These are phyloP conservation scores for Hylaeus volcanicus DNA, from an alignment of 1,140 invertebrate species.

Conservation along the genomic window DNA sequence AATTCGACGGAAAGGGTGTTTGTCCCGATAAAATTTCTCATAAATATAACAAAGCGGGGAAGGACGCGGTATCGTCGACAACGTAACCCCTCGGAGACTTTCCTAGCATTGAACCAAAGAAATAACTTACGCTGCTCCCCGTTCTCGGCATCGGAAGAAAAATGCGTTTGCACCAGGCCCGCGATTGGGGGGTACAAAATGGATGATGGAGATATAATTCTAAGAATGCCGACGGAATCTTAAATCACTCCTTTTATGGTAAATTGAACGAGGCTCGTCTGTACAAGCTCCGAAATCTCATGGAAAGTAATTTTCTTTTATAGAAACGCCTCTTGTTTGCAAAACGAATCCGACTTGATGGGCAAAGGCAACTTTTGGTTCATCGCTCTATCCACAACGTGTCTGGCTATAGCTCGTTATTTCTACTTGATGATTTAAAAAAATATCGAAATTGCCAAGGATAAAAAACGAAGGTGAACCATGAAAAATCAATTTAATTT, in stretches of 20 bases:
- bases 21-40: constrained; percentile 26
- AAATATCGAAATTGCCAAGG: too few species aligned
- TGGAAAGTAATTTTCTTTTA: background rate
- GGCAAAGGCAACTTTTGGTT: too few species aligned
- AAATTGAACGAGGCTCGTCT: constrained; percentile 40
- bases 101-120: constrained; percentile 57
- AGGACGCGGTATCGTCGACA: constrained; percentile 43
- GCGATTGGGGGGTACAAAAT: constrained; percentile 60
- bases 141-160: constrained; percentile 48
- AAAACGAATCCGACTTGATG: background rate
- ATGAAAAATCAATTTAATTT: too few species aligned
- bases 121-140: constrained; percentile 54
- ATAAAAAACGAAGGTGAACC: too few species aligned
- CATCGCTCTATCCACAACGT: too few species aligned
- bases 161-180: constrained; percentile 52
- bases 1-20: background rate
- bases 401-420: too few species aligned
- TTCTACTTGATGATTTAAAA: too few species aligned
- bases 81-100: constrained; percentile 45
- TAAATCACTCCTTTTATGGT: constrained; percentile 60
- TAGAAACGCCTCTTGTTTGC: background rate
- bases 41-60: constrained; percentile 38
- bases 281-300: background rate
- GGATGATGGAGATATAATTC: constrained; percentile 64
- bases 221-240: constrained; percentile 54